Evolutionary conservation across 1,140 invertebrate genomes (phyloP), one percentile per base, ranked within the genome.

Genomic region (Lycorma delicatula): DNA sequence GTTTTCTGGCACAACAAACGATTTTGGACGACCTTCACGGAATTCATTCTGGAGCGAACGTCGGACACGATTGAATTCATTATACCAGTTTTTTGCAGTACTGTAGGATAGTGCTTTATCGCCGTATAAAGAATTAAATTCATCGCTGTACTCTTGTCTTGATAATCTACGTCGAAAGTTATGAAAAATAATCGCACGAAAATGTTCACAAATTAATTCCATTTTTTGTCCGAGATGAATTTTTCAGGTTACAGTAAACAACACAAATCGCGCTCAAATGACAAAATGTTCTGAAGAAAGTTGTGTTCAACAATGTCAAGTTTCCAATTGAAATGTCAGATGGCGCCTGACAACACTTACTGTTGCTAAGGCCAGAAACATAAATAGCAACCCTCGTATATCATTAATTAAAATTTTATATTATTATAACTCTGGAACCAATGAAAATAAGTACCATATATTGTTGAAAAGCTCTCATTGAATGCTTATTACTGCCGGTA

Each of bases 1-100:
- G 59, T 57, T 66, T 64, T 63, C 54, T 52, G 59, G 59, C 23
- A 66, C 47, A 61, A 66, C 54, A n/a, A n/a, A n/a, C 23, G 46
- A 64, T 66, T 66, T 67, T 61, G 61, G 58, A 55, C n/a, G n/a
- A n/a, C n/a, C n/a, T n/a, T n/a, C n/a, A n/a, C n/a, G n/a, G n/a
- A n/a, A 61, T 64, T 65, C 56, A 53, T 62, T 61, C 60, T 29
- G 56, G 60, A 44, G 27, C 28, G 25, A 65, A 54, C 49, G 18
- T 50, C 60, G 59, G 27, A 47, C 63, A 58, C 50, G 58, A 59
- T 57, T 50, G 25, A 53, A 62, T 59, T 65, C 58, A 55, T 18
- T 47, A 60, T 29, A 58, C 56, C 51, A 59, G 18, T 48, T 54
- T 48, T 61, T 55, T 1, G 61, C 27, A 36, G 54, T 29, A 60